phyloP scores from a whole-genome alignment of 2,113 vertebrate genomes.

The Aleadryas rufinucha region DNA sequence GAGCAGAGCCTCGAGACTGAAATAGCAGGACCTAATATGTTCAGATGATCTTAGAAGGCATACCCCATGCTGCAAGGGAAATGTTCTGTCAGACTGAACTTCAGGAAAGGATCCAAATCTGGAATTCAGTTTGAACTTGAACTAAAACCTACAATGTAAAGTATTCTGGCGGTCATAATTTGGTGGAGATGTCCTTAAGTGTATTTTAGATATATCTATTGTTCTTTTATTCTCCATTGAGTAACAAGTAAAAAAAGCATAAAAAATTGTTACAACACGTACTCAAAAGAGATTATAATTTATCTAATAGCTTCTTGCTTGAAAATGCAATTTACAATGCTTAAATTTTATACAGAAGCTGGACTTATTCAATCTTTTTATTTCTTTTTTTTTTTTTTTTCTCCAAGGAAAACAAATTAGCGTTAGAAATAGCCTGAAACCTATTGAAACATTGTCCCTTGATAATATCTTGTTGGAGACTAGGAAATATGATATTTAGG shows the following conservation, averaged over 20 bases:
- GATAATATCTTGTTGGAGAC: background rate
- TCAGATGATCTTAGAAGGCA: background rate
- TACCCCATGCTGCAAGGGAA: background rate
- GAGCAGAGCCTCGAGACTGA: background rate
- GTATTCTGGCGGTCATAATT: background rate
- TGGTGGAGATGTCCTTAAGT: background rate
- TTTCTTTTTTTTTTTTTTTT: no score
- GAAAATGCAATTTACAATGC: background rate
- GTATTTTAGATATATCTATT: background rate
- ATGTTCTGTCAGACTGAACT: background rate
- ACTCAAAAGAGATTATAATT: background rate
- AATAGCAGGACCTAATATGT: background rate
- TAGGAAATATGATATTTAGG: background rate
- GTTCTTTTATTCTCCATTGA: background rate
- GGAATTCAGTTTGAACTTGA: background rate
- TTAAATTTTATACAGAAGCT: background rate
- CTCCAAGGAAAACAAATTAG: background rate
- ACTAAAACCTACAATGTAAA: background rate
- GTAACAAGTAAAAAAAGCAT: background rate
- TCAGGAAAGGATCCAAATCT: background rate
- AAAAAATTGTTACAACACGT: background rate
- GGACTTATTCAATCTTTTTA: background rate
- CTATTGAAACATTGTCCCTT: background rate
- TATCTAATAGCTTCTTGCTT: background rate
- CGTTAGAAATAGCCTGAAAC: background rate